These are phyloP conservation scores for Phaethon lepturus DNA, from an alignment of 2,113 vertebrate species.

Conservation along the genomic window DNA sequence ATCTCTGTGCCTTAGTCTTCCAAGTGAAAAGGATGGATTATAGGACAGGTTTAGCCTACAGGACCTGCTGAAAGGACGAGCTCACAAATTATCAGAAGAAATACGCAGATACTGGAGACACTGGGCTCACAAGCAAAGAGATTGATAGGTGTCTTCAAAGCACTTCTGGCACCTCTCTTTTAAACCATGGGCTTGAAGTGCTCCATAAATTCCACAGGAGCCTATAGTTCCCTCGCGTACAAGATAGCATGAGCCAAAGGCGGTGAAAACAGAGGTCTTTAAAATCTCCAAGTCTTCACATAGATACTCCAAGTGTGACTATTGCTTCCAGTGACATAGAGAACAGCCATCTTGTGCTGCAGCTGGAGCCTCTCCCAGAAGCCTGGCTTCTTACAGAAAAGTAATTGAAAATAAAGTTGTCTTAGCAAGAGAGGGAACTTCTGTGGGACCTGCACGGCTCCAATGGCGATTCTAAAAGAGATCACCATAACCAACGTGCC, in stretches of 20 bases:
- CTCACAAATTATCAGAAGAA: background rate
- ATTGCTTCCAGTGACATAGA: fast-evolving
- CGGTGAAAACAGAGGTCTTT: background rate
- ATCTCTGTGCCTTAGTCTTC: background rate
- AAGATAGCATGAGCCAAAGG: background rate
- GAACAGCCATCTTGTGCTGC: fast-evolving
- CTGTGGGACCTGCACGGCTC: background rate
- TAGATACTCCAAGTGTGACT: background rate
- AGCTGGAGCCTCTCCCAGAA: background rate
- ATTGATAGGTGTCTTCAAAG: background rate
- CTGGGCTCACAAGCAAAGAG: fast-evolving
- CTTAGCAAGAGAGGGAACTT: background rate
- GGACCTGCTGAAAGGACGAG: background rate
- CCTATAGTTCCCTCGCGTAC: background rate
- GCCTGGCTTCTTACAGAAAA: background rate
- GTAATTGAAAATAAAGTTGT: background rate
- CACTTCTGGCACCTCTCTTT: background rate
- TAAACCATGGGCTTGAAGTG: fast-evolving
- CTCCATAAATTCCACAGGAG: background rate
- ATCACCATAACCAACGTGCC: fast-evolving
- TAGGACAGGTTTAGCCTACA: background rate
- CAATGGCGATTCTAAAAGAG: background rate
- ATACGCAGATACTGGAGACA: fast-evolving
- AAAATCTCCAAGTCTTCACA: background rate
- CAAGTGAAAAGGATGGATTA: background rate